Evolutionary conservation across 1,140 invertebrate genomes (phyloP), one percentile per base, ranked within the genome.

Genomic region (Armadillidium nasatum): DNA sequence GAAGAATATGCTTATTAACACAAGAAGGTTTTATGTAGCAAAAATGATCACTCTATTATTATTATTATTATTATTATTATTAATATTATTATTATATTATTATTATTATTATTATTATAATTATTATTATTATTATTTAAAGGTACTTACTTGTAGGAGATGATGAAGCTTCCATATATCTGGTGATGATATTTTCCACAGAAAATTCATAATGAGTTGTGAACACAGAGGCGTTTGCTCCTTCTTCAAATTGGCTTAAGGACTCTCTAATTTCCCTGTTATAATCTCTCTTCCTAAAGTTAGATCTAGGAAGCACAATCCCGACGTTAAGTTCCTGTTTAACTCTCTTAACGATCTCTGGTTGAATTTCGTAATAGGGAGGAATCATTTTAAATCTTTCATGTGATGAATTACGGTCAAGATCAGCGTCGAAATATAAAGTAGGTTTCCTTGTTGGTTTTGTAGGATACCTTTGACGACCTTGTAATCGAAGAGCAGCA

Each of bases 231-330:
- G 66, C 54, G 22, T 66, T 43, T 11, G 54, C 15, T 10, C 67
- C 66, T 19, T 67, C 73, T 19, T 33, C 45, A 67, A 75, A 75
- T 23, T 68, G 44, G n/a, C 22, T 44, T 0, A 75, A 44, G 1
- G 73, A 60, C 66, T 68, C 67, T 54, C 66, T 15, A 13, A 75
- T 68, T 43, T 75, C 73, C 7, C 67, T 60, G 9, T 60, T 44
- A 43, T 75, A 75, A 21, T 75, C 68, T n/a, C 73, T 19, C 43
- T 68, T 75, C 21, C 73, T 22, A 67, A 75, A 75, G 54, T 68
- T 60, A 9, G 73, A 75, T 15, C 23, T 67, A 11, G 73, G 73
- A 10, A 75, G 60, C 19, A 75, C 73, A 15, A 75, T 75, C 10
- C 73, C 73, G 43, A 75, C 73, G 4, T 46, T 67, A 23, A 75